A percentile compares a stretch with the other conserved stretches of the same genome.
Conservation (phyloP, 1,140 invertebrate species). For the Lordiphosa clarofinis region DNA sequence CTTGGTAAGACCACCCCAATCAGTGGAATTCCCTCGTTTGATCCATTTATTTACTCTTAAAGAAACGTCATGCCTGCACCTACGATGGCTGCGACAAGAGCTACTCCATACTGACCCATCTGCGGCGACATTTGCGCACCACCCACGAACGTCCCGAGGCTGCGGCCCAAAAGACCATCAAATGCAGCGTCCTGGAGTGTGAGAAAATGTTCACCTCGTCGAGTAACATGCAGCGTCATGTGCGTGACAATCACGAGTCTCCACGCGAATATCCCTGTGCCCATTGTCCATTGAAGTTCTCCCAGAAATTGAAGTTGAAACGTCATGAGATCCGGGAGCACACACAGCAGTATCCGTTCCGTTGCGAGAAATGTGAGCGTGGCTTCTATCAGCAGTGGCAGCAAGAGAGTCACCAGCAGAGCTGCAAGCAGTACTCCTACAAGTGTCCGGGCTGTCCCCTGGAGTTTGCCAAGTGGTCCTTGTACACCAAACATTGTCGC, state of each 20-base stretch:
- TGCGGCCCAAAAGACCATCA: constrained; percentile 44
- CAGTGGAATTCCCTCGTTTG: not conserved
- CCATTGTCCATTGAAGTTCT: constrained; percentile 60
- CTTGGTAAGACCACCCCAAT: constrained; percentile 35
- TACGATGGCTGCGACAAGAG: constrained; percentile 64
- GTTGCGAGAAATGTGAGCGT: constrained; percentile 55
- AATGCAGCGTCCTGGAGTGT: constrained; percentile 55
- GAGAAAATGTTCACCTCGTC: constrained; percentile 58
- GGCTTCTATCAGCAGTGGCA: constrained; percentile 70
- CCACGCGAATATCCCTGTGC: constrained; percentile 57
- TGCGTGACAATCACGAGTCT: constrained; percentile 62
- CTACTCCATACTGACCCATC: constrained; percentile 66
- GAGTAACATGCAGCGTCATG: constrained; percentile 65
- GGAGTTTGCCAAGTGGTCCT: constrained; percentile 68
- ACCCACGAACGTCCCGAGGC: constrained; percentile 52
- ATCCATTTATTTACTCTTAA: not conserved
- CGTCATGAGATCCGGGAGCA: constrained; percentile 69
- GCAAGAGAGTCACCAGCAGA: constrained; percentile 54
- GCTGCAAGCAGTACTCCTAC: constrained; percentile 67
- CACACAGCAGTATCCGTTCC: constrained; percentile 59
- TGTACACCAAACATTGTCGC: constrained; percentile 62
- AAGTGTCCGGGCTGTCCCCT: constrained; percentile 30
- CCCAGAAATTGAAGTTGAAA: constrained; percentile 69
- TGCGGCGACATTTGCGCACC: constrained; percentile 66
- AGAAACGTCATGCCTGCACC: constrained; percentile 72